These are phyloP conservation scores for Athene cunicularia DNA, from an alignment of 2,113 vertebrate species.

Conservation along the genomic window DNA sequence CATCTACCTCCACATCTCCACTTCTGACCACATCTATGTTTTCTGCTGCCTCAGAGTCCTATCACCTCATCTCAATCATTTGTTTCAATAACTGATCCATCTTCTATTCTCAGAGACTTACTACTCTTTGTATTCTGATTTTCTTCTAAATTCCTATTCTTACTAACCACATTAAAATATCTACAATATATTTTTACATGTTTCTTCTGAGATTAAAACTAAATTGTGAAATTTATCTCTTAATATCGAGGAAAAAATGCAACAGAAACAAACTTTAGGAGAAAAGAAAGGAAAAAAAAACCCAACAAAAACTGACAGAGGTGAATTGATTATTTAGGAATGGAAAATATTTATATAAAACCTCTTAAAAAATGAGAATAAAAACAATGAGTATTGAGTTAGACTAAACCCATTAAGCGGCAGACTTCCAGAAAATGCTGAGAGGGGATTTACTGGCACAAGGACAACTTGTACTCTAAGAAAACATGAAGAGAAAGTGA, in stretches of 20 bases:
- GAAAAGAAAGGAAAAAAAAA: background rate
- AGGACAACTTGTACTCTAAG: background rate
- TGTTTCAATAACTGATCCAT: background rate
- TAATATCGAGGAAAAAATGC: background rate
- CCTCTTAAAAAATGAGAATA: background rate
- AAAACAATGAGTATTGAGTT: background rate
- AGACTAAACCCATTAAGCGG: background rate
- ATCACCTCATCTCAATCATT: background rate
- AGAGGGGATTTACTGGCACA: background rate
- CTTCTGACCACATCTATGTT: background rate
- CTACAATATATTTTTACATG: background rate
- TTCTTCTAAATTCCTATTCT: background rate
- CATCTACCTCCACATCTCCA: background rate
- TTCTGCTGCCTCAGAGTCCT: background rate
- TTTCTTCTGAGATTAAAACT: background rate
- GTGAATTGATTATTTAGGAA: background rate
- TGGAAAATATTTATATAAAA: background rate
- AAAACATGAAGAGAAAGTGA: background rate
- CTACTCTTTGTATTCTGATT: background rate
- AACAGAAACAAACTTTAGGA: background rate
- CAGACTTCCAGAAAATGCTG: background rate
- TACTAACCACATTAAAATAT: background rate
- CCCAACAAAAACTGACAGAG: too few relatives aligned
- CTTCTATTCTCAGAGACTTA: background rate
- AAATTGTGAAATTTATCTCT: background rate